Percentiles rank a stretch among this genome's conserved stretches.
phyloP scores from a whole-genome alignment of 2,113 vertebrate genomes.

The Ciconia maguari region DNA sequence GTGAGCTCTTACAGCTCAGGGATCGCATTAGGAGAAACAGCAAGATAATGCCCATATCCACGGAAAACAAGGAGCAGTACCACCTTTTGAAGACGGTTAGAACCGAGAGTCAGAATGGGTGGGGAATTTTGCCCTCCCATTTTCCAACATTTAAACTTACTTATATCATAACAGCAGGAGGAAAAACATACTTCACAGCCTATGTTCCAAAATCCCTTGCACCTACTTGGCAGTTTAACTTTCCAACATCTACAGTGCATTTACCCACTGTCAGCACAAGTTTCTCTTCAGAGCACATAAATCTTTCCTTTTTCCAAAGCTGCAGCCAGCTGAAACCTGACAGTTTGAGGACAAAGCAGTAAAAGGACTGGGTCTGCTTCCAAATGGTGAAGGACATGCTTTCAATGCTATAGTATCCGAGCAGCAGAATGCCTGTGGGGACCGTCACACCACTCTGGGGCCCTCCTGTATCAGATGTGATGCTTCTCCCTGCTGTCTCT shows the following conservation, averaged over 20 bases:
- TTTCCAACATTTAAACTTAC: neutral
- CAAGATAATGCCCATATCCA: neutral
- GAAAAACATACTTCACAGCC: neutral
- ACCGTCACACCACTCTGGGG: neutral
- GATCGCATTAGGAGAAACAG: accelerated
- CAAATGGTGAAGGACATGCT: neutral
- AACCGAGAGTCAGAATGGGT: accelerated
- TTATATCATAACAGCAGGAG: neutral
- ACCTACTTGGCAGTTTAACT: neutral
- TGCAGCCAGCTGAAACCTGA: slow-evolving; percentile 47
- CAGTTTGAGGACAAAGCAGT: slow-evolving; percentile 55
- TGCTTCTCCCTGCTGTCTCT: neutral
- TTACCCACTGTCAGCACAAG: neutral
- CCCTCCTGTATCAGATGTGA: neutral
- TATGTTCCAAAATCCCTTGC: neutral
- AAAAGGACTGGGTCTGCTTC: slow-evolving; percentile 15
- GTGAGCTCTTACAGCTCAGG: neutral
- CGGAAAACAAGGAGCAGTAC: neutral
- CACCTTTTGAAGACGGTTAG: neutral
- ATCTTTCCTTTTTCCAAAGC: slow-evolving; percentile 42
- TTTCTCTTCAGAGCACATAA: slow-evolving; percentile 25
- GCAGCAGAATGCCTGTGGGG: neutral
- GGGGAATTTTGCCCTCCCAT: neutral
- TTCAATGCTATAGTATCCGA: accelerated
- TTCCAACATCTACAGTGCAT: neutral